Conservation (phyloP, 37 sponge, comb jelly and placozoan species). For the Halisarca cf. caerulea region DNA sequence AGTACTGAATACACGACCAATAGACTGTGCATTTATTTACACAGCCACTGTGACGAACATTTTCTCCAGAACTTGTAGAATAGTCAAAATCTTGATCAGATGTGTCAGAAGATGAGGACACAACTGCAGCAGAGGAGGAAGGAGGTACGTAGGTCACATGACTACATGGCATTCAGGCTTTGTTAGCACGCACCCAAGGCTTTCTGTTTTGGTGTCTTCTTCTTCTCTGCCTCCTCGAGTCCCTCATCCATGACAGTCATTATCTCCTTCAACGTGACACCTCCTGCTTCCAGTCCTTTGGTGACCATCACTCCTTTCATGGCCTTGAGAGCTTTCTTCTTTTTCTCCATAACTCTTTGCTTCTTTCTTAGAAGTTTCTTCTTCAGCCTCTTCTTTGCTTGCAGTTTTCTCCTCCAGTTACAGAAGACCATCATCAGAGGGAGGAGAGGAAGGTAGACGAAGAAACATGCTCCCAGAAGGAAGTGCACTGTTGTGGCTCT, state of each 20-base stretch:
- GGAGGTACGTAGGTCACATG: background rate
- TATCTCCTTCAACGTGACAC: conserved; percentile 47
- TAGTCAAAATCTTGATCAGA: conserved; percentile 67
- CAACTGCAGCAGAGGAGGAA: conserved; percentile 31
- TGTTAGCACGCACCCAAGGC: conserved; percentile 31
- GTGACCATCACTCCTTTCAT: conserved; percentile 74
- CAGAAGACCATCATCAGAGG: conserved; percentile 68
- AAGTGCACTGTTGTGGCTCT: conserved; percentile 72
- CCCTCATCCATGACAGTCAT: conserved; percentile 57
- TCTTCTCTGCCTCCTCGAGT: conserved; percentile 34
- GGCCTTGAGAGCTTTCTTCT: conserved; percentile 59
- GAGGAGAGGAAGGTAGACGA: conserved; percentile 75
- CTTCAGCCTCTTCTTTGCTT: conserved; percentile 64
- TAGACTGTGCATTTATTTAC: background rate
- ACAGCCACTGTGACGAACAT: background rate
- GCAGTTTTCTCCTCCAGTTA: conserved; percentile 47
- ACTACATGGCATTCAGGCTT: background rate
- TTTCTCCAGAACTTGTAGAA: conserved; percentile 30
- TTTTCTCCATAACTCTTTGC: conserved; percentile 46
- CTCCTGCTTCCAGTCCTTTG: conserved; percentile 26
- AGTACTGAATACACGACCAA: background rate
- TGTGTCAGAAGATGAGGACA: conserved; percentile 66
- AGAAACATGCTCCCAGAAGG: conserved; percentile 78
- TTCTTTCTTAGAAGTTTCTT: conserved; percentile 70
- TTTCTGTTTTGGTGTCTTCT: conserved; percentile 45